Conservation (phyloP, 1,140 invertebrate genomes). For the Dufourea novaeangliae region DNA sequence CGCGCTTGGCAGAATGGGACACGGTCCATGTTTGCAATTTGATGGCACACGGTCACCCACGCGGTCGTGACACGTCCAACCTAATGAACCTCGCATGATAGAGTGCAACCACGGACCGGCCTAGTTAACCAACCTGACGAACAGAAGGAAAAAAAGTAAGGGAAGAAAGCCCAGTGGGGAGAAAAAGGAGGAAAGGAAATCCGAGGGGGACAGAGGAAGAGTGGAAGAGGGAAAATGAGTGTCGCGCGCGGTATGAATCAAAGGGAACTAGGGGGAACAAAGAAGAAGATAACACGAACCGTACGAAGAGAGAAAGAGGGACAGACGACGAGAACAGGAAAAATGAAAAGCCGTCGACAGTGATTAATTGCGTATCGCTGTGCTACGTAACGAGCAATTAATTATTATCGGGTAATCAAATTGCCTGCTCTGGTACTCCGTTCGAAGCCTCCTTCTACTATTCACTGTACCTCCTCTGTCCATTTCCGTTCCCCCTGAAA, state of each 20-base stretch:
- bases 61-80: conserved; percentile 66
- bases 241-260: conserved; percentile 5
- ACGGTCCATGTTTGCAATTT: conserved; percentile 62
- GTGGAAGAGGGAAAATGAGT: background rate
- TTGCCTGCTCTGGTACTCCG: conserved; percentile 37
- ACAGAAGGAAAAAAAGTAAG: conserved; percentile 11
- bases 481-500: background rate
- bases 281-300: background rate
- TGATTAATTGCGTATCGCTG: conserved; percentile 66
- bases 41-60: conserved; percentile 66
- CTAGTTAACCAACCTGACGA: conserved; percentile 53
- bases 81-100: conserved; percentile 74
- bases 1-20: conserved; percentile 42
- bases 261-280: background rate
- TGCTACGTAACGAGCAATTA: conserved; percentile 70
- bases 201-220: background rate
- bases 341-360: conserved; percentile 67
- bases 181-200: conserved; percentile 12
- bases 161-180: background rate
- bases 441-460: background rate
- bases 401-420: conserved; percentile 74
- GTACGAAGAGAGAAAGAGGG: conserved; percentile 12
- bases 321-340: conserved; percentile 37
- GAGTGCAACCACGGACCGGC: conserved; percentile 60
- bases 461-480: background rate